A percentile compares a stretch with the other conserved stretches of the same genome.
Evolutionary conservation across 1,140 invertebrate species (phyloP).

Genomic region (Polypedilum vanderplanki): DNA sequence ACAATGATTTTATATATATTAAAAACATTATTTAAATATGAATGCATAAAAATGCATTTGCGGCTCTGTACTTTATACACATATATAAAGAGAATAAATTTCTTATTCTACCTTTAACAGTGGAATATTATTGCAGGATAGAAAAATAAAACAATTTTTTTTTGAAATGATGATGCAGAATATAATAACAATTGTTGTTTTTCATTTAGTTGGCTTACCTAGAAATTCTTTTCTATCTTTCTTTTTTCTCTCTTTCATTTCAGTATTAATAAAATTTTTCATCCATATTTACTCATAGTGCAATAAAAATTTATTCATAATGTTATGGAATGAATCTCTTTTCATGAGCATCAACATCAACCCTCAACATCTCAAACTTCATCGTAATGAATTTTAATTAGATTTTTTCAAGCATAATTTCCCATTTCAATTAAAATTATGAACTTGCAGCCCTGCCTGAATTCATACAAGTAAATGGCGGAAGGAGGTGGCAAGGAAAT

Average conservation of each 20-base stretch:
- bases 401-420: slow-evolving; percentile 27
- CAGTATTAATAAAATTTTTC: neutral
- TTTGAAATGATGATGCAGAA: neutral
- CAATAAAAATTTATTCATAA: neutral
- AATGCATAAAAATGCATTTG: neutral
- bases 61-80: slow-evolving; percentile 7
- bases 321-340: no score
- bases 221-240: neutral
- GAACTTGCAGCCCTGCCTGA: neutral
- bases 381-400: slow-evolving; percentile 24
- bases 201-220: neutral
- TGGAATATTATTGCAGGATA: no score
- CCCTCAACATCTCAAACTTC: neutral
- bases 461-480: neutral
- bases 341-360: no score
- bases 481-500: neutral
- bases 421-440: slow-evolving; percentile 28
- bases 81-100: neutral
- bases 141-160: no score
- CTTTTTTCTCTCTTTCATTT: neutral
- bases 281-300: neutral
- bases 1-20: slow-evolving; percentile 7
- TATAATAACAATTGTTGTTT: neutral
- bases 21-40: neutral
- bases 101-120: no score